Conservation (phyloP, 2,797 vertebrate species). For the Galagoides demidoff region DNA sequence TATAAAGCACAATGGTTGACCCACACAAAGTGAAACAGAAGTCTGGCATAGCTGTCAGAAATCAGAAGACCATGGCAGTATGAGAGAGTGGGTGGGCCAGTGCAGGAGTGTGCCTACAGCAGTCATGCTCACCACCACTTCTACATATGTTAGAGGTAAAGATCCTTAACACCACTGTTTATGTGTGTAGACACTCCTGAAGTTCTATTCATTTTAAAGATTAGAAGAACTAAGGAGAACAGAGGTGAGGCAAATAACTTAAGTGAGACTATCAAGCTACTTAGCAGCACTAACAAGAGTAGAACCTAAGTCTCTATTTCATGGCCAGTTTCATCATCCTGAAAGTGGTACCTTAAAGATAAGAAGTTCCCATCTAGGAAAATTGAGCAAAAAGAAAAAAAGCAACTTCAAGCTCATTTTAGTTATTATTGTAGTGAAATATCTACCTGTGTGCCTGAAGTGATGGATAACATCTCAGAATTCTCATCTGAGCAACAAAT, state of each 20-base stretch:
- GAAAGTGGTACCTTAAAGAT: background rate
- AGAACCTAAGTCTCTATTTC: background rate
- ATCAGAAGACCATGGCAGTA: background rate
- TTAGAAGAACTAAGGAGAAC: background rate
- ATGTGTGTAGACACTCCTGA: background rate
- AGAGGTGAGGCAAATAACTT: background rate
- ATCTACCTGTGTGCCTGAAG: background rate
- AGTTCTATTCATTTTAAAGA: background rate
- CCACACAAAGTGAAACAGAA: background rate
- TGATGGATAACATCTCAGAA: background rate
- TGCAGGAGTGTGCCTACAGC: background rate
- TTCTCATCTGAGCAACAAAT: conserved; percentile 36
- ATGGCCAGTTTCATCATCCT: background rate
- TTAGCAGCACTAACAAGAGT: background rate
- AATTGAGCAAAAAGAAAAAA: background rate
- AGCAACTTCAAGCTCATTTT: background rate
- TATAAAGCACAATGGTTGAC: background rate
- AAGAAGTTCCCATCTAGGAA: background rate
- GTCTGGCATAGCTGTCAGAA: background rate
- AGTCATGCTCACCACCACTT: background rate
- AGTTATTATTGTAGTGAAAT: background rate
- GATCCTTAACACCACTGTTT: background rate
- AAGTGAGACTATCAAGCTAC: background rate
- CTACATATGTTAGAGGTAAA: background rate
- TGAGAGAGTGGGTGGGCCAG: background rate